Conservation (phyloP, 2,113 vertebrate genomes). For the Junco hyemalis region DNA sequence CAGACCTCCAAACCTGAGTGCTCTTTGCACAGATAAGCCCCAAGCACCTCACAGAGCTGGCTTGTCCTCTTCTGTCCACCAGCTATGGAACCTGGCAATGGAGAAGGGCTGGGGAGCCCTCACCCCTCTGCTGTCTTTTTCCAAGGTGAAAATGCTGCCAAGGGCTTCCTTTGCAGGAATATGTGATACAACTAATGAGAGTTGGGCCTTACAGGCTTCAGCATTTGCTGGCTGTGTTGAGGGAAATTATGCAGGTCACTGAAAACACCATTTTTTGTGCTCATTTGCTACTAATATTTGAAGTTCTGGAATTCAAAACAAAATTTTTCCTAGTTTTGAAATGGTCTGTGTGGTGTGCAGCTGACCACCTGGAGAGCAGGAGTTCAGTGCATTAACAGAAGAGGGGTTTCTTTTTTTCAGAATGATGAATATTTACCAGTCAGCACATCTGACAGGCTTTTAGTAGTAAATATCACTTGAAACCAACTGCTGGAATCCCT, state of each 20-base stretch:
- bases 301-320: background rate
- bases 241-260: background rate
- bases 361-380: background rate
- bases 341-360: background rate
- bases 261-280: background rate
- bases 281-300: background rate
- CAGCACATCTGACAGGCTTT: background rate
- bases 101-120: background rate
- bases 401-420: background rate
- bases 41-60: background rate
- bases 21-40: background rate
- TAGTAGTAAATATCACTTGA: slow-evolving; percentile 21
- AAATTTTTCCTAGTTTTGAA: background rate
- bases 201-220: background rate
- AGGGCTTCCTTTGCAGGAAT: background rate
- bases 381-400: background rate
- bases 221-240: background rate
- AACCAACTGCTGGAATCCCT: slow-evolving; percentile 22
- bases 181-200: background rate
- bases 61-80: background rate
- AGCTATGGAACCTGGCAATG: background rate
- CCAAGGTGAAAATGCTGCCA: background rate
- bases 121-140: background rate
- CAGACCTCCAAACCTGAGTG: background rate
- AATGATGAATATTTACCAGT: slow-evolving; percentile 24